Evolutionary conservation across 2,797 vertebrate genomes (phyloP), one percentile per base, ranked within the genome.

Genomic region (Synaphobranchus kaupii): DNA sequence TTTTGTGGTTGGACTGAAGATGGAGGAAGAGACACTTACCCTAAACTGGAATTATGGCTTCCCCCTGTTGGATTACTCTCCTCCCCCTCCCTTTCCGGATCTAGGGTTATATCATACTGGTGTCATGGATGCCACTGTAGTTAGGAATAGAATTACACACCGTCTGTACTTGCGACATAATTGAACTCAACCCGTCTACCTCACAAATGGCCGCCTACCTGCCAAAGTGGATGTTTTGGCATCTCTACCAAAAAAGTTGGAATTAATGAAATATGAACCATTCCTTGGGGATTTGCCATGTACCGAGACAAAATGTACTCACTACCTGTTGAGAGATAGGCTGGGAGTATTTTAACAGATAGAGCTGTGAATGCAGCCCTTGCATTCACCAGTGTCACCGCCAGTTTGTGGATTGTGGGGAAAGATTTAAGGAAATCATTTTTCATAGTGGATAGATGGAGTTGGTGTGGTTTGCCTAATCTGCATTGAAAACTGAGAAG

Each of bases 21-120:
- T 85, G 1, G 25, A 47, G 10, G 92, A 94, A 94, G 94, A 94
- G 93, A 92, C 85, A 10, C 7, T 87, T 50, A 86, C 83, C 86
- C 91, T 90, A 94, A 93, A 89, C 86, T 93, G 95, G 94, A 95
- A 93, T 89, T 94, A 93, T 54, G 34, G 84, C 89, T 88, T 91
- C 90, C 63, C 86, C 92, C 91, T 94, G 91, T 76, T 90, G 92
- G 96, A 97, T 95, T 97, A 96, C 91, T 87, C 58, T 50, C 17
- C 88, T 91, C 85, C 50, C 28, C 85, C 28, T 48, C 48, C 47
- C 68, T 91, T 83, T 90, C 88, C 95, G 96, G 95, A 96, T 95
- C 89, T 95, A 95, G 92, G 90, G 84, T 92, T 50, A 84, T 50
- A 34, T 89, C 68, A 76, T 80, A 91, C 88, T 92, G 86, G 85